A percentile compares a stretch with the other conserved stretches of the same genome.
phyloP scores from a whole-genome alignment of 92 coral and sea anemone genomes.

The Actinernus sp. region DNA sequence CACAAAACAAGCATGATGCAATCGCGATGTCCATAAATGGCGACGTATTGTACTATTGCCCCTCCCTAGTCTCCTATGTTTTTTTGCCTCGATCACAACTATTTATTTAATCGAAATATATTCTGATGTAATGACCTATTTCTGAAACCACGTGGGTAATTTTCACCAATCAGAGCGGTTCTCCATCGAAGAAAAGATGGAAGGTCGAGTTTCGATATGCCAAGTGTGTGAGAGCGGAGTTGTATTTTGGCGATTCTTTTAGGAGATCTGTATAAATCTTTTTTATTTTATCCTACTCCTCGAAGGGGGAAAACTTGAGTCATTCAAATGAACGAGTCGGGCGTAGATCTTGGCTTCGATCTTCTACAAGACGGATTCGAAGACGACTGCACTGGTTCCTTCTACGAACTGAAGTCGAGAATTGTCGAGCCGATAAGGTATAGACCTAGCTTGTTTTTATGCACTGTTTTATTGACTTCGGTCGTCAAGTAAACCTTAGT shows the following conservation, averaged over 20 bases:
- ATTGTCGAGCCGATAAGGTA: slow-evolving; percentile 57
- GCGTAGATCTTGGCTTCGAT: slow-evolving; percentile 99
- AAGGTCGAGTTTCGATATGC: slow-evolving; percentile 17
- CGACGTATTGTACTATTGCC: too few species aligned
- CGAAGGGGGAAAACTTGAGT: slow-evolving; percentile 51
- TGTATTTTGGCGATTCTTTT: slow-evolving; percentile 1
- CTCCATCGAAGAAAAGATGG: slow-evolving; percentile 48
- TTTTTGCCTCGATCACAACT: too few species aligned
- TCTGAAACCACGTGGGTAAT: slow-evolving; percentile 70
- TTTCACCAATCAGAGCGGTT: slow-evolving; percentile 57
- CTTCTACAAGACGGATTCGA: slow-evolving; percentile 77
- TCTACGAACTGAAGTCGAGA: slow-evolving; percentile 86
- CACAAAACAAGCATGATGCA: too few species aligned
- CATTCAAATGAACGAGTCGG: slow-evolving; percentile 99
- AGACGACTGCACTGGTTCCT: slow-evolving; percentile 47
- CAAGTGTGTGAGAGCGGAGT: neutral
- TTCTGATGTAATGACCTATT: slow-evolving; percentile 74
- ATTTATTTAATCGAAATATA: too few species aligned
- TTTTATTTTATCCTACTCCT: slow-evolving; percentile 17
- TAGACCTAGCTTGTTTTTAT: neutral
- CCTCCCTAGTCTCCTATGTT: too few species aligned
- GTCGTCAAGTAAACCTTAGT: neutral
- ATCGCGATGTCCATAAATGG: too few species aligned
- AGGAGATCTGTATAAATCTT: slow-evolving; percentile 8
- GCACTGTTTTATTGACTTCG: neutral